A percentile compares a stretch with the other conserved stretches of the same genome.
These are phyloP conservation scores for Helicorthomorpha holstii DNA, from an alignment of 1,140 invertebrate genomes.

Conservation along the genomic window DNA sequence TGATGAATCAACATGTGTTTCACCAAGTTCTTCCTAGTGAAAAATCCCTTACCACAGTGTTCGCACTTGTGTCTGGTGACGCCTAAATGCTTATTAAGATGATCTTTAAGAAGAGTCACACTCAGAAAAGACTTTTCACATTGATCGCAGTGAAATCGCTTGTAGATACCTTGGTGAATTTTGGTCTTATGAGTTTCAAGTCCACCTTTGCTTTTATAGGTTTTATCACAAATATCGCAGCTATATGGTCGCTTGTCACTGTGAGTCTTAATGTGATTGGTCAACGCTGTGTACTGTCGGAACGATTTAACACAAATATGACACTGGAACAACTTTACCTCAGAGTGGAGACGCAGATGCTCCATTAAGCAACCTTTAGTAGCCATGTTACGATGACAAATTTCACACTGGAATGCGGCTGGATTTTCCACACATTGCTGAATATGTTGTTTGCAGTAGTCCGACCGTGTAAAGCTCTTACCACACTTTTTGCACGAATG, in stretches of 20 bases:
- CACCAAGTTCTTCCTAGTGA: background rate
- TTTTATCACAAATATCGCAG: constrained; percentile 17
- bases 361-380: constrained; percentile 8
- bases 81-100: constrained; percentile 19
- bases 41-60: constrained; percentile 37
- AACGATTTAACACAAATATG: constrained; percentile 20
- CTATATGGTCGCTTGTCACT: constrained; percentile 8
- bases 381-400: background rate
- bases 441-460: too few species aligned
- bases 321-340: too few species aligned
- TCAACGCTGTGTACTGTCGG: constrained; percentile 17
- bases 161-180: background rate
- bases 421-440: too few species aligned
- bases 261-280: constrained; percentile 11
- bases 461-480: too few species aligned
- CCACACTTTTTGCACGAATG: too few species aligned
- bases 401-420: background rate
- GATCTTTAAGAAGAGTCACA: background rate
- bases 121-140: background rate
- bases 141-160: background rate
- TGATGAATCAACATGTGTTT: background rate
- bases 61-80: constrained; percentile 39
- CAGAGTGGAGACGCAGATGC: too few species aligned
- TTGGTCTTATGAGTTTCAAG: background rate
- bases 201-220: background rate